Evolutionary conservation across 2,113 vertebrate genomes (phyloP).

Genomic region (Columba livia): DNA sequence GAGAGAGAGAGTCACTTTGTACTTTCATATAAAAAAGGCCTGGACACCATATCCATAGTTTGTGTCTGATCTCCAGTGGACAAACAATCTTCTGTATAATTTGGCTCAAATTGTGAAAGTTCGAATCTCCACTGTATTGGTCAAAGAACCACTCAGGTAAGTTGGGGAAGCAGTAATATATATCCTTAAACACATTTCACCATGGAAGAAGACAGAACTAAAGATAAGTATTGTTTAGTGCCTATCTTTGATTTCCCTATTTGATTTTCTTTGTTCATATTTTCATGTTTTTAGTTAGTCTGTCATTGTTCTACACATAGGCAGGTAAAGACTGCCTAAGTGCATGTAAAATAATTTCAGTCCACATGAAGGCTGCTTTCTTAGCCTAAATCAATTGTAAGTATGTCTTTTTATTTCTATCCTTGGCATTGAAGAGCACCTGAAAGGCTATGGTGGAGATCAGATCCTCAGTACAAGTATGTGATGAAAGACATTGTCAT

Average conservation of each 20-base stretch:
- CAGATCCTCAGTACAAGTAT: not conserved
- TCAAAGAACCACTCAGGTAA: not conserved
- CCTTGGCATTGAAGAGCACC: not conserved
- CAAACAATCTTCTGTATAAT: not conserved
- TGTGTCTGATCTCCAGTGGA: not conserved
- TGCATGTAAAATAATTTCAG: not conserved
- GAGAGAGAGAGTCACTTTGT: not conserved
- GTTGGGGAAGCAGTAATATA: not conserved
- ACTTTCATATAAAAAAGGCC: not conserved
- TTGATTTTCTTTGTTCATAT: not conserved
- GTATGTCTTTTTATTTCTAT: not conserved
- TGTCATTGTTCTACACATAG: not conserved
- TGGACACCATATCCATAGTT: not conserved
- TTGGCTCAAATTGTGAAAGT: not conserved
- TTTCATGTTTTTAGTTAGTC: not conserved
- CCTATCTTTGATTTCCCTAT: not conserved
- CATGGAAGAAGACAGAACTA: not conserved
- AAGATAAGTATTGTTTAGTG: not conserved
- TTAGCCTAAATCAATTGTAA: not conserved
- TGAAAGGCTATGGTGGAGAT: not conserved
- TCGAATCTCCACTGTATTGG: not conserved
- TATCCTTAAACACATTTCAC: not conserved
- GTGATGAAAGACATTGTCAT: not conserved
- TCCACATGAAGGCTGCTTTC: not conserved
- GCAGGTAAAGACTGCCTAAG: not conserved